Evolutionary conservation across 2,797 vertebrate genomes (phyloP), one percentile per base, ranked within the genome.

Genomic region (Syngnathus acus): DNA sequence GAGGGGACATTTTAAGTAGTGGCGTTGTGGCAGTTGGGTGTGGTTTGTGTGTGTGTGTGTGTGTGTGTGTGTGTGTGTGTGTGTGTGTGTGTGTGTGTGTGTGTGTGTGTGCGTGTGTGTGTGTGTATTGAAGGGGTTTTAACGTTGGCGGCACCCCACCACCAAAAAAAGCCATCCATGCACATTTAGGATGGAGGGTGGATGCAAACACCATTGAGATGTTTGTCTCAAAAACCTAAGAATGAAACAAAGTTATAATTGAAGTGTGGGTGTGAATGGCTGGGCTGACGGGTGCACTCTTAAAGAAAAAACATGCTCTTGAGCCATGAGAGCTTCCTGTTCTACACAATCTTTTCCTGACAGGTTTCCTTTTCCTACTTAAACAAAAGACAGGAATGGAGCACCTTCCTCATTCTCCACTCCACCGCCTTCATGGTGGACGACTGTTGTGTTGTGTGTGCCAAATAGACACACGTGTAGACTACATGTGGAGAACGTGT

Each of bases 301-400:
- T 88, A 90, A 80, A 85, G 82, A 91, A 67, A 83, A 92, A 90
- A 91, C 88, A 87, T 85, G 86, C 93, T 95, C 94, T 96, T 93
- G 90, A 93, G 82, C 91, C 84, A 90, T 90, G 89, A 93, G 94
- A 93, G 91, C 88, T 97, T 99, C 95, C 97, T 96, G 94, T 88
- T 88, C 90, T 89, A 92, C 90, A 87, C 92, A 92, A 94, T 94
- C 93, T 94, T 91, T 99, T 97, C 95, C 96, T 95, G 93, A 93
- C 94, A 92, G 90, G 92, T 95, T 98, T 99, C 96, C 94, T 93
- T 90, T 95, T 91, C 94, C 94, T 94, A 88, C 83, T 91, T 82
- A 91, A 97, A 95, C 94, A 98, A 97, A 92, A 92, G 94, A 90
- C 86, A 88, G 84, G 86, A 88, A 87, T 89, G 80, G 39, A 42